Evolutionary conservation across 2,888 invertebrate species (phyloP).

Genomic region (Ceramica pisi): DNA sequence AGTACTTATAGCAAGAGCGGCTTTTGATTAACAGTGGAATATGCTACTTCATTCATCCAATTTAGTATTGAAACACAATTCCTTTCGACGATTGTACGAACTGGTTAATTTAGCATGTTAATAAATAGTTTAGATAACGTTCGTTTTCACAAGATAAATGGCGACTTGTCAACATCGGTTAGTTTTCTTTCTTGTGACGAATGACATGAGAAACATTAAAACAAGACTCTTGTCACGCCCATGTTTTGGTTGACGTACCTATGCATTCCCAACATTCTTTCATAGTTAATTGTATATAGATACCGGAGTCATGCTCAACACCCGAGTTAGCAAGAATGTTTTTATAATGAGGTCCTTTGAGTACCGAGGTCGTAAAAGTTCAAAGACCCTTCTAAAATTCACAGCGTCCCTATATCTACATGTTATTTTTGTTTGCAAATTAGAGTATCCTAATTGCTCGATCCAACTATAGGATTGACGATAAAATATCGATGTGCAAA

Average conservation of each 20-base stretch:
- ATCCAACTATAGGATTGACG: neutral
- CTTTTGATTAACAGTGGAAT: constrained; percentile 1
- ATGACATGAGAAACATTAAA: constrained; percentile 27
- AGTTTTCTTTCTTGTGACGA: constrained; percentile 20
- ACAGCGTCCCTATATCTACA: neutral
- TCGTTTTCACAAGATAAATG: constrained; percentile 18
- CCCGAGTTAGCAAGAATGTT: neutral
- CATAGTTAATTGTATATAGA: neutral
- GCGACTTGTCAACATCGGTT: neutral
- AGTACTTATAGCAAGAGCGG: neutral
- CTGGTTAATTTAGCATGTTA: constrained; percentile 9
- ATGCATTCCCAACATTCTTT: constrained; percentile 16
- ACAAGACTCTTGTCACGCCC: constrained; percentile 19
- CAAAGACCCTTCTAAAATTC: neutral
- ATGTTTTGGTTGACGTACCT: constrained; percentile 14
- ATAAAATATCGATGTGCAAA: constrained; percentile 33
- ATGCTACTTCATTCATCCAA: constrained; percentile 22
- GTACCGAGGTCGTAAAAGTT: neutral
- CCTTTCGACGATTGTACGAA: constrained; percentile 5
- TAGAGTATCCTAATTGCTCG: neutral
- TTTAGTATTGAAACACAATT: constrained; percentile 19
- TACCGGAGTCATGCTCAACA: neutral
- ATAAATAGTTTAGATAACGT: constrained; percentile 6
- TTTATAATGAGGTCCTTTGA: neutral
- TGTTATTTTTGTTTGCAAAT: constrained; percentile 1